A percentile compares a stretch with the other conserved stretches of the same genome.
phyloP scores from a whole-genome alignment of 53 echinoderm and acorn worm genomes.

The Temnopleurus reevesii region DNA sequence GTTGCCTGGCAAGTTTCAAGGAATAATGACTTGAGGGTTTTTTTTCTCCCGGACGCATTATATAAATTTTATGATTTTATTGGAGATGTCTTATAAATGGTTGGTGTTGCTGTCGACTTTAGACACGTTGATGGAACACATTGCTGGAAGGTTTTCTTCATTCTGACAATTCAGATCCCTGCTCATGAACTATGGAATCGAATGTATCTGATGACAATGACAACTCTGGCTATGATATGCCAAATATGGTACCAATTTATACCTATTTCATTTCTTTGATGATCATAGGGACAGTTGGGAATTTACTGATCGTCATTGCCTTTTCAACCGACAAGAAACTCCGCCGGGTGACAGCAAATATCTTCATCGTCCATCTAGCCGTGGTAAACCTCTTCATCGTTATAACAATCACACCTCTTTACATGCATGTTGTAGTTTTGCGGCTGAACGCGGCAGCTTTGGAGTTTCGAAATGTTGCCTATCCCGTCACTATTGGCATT shows the following conservation, averaged over 20 bases:
- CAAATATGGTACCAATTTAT: neutral
- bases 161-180: no score
- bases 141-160: no score
- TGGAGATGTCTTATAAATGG: no score
- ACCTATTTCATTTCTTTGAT: slow-evolving; percentile 24
- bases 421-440: neutral
- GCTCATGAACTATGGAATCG: no score
- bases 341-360: slow-evolving; percentile 20
- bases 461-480: neutral
- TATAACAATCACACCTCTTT: slow-evolving; percentile 17
- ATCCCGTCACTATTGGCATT: neutral
- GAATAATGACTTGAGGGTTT: no score
- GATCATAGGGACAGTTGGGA: neutral
- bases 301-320: neutral
- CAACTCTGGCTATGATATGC: neutral
- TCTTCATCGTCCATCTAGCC: slow-evolving; percentile 34
- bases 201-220: neutral
- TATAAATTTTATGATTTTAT: no score
- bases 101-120: no score
- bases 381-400: slow-evolving; percentile 4
- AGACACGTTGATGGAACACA: no score
- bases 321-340: slow-evolving; percentile 1
- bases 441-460: neutral
- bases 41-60: no score
- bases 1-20: no score